Evolutionary conservation across 2,888 invertebrate genomes (phyloP), one percentile per base, ranked within the genome.

Genomic region (Nebria salina): DNA sequence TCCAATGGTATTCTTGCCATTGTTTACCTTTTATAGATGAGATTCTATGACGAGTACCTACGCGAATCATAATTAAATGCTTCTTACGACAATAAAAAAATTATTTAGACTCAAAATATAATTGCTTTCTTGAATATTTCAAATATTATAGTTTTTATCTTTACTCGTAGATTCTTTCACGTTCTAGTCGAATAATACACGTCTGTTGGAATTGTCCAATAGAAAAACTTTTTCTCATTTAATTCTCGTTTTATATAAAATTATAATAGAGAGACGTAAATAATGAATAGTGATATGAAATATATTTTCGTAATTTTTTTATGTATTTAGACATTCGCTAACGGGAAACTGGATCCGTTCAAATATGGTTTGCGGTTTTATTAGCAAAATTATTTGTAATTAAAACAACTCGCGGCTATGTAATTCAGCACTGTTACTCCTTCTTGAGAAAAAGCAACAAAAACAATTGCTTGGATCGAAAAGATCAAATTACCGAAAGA

Each of bases 1-100:
- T 42, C 34, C 41, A 41, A n/a, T 41, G 41, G 65, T 77, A 77
- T 77, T 72, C 72, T 64, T 72, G 72, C 72, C 65, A 77, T 77
- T 77, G 77, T 77, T 72, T 72, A 64, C 72, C 77, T 72, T 77
- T 77, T 77, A 72, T 65, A 77, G 77, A 54, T 54, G 54, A 65
- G 75, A 66, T 20, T 68, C 11, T 76, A 76, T 76, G 76, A 76
- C 76, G 68, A 68, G 68, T 76, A 54, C 7, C 54, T 54, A 76
- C 66, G 66, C 76, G 72, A 76, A 76, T 76, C 70, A 70, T 76
- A 54, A 76, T 70, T 34, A 76, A 76, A 54, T 54, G 7, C 54
- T 13, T 5, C 54, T 54, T 11, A 8, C 54, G 20, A 20, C 20
- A 20, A 54, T 3, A 13, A 54, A 54, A 54, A 54, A 8, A 54